phyloP scores from a whole-genome alignment of 2,797 vertebrate species.

The Lophius americanus region DNA sequence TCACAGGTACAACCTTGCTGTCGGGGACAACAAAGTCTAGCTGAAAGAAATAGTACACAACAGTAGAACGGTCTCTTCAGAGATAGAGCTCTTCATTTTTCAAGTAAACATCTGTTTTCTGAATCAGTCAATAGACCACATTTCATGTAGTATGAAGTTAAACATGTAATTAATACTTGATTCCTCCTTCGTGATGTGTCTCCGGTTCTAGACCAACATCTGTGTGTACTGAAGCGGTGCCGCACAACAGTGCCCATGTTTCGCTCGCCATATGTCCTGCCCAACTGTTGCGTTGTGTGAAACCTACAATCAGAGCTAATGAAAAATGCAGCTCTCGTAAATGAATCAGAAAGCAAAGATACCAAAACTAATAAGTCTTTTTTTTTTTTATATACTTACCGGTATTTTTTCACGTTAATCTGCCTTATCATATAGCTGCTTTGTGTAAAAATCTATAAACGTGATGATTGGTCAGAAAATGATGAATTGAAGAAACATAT shows the following conservation, averaged over 20 bases:
- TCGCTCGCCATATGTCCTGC: constrained; percentile 67
- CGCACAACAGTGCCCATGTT: constrained; percentile 65
- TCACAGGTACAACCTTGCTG: no score
- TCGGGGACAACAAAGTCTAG: not conserved
- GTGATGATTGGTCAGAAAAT: not conserved
- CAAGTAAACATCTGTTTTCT: not conserved
- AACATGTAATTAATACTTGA: constrained; percentile 43
- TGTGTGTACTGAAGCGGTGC: constrained; percentile 68
- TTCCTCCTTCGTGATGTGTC: constrained; percentile 48
- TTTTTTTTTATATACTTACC: constrained; percentile 7
- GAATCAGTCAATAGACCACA: not conserved
- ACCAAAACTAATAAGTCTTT: not conserved
- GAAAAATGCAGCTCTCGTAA: constrained; percentile 36
- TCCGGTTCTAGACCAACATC: constrained; percentile 63
- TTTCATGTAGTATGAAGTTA: constrained; percentile 6
- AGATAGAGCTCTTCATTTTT: not conserved
- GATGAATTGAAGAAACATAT: constrained; percentile 6
- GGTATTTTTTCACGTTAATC: constrained; percentile 7
- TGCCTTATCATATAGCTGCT: not conserved
- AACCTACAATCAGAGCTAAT: constrained; percentile 54
- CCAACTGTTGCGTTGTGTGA: constrained; percentile 70
- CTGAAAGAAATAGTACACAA: not conserved
- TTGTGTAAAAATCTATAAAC: not conserved
- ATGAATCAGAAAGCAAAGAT: constrained; percentile 33
- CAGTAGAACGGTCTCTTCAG: no score